Percentiles rank a stretch among this genome's conserved stretches.
phyloP scores from a whole-genome alignment of 2,797 vertebrate genomes.

The Danio kyathit region DNA sequence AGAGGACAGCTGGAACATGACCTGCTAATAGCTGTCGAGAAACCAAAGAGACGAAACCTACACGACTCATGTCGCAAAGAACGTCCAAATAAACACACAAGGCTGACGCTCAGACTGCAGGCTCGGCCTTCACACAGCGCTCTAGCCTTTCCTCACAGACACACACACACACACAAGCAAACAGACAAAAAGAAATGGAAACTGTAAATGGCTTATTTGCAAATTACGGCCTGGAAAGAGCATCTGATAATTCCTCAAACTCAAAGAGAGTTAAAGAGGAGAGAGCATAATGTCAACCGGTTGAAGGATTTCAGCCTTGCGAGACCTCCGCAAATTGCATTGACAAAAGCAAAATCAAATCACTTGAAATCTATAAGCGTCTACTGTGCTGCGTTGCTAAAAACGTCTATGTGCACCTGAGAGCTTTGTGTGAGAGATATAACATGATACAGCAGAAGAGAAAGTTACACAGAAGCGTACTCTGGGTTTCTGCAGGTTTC shows the following conservation, averaged over 20 bases:
- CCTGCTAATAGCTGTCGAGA: slow-evolving; percentile 74
- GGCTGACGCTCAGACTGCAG: background rate
- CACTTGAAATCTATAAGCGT: slow-evolving; percentile 61
- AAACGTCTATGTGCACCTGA: slow-evolving; percentile 31
- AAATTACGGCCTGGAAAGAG: background rate
- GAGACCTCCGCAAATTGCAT: slow-evolving; percentile 43
- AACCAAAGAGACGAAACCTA: slow-evolving; percentile 77
- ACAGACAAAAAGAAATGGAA: slow-evolving; percentile 2
- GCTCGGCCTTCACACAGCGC: background rate
- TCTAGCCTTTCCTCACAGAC: background rate
- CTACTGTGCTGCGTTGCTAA: slow-evolving; percentile 51
- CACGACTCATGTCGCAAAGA: slow-evolving; percentile 61
- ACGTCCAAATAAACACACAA: slow-evolving; percentile 52
- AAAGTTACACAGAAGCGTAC: slow-evolving; percentile 38
- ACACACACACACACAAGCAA: background rate
- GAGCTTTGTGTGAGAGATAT: slow-evolving; percentile 15
- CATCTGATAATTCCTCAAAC: slow-evolving; percentile 7
- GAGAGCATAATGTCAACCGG: slow-evolving; percentile 5
- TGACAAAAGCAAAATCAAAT: slow-evolving; percentile 55
- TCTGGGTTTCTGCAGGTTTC: too few relatives aligned
- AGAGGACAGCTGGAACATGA: slow-evolving; percentile 78
- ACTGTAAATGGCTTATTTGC: background rate
- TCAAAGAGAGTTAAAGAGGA: background rate
- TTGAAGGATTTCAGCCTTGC: slow-evolving; percentile 39
- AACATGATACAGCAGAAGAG: slow-evolving; percentile 7